Evolutionary conservation across 2,113 vertebrate genomes (phyloP), one percentile per base, ranked within the genome.

Genomic region (Recurvirostra avosetta): DNA sequence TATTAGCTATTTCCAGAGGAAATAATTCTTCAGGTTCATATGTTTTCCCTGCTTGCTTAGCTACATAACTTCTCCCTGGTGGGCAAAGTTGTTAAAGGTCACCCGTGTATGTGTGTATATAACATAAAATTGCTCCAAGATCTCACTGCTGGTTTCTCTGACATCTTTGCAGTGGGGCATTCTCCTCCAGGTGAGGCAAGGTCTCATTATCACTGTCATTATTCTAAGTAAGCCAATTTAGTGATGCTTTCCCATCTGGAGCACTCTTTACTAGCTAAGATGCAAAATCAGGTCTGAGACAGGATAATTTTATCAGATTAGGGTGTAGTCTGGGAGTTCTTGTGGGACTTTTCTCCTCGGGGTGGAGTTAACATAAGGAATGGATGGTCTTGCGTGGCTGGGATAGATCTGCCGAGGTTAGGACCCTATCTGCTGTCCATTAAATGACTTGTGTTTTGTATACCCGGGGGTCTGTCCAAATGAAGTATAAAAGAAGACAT

Each of bases 171-270:
- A 70, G 6, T 26, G 75, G 59, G 47, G 11, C 38, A 7, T 81
- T 72, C 76, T 80, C 61, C 79, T 92, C 11, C 61, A 93, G 94
- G 83, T 94, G 61, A 92, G 70, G 41, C 20, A 26, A 90, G 47
- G 61, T 62, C 91, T 96, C 85, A 40, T 95, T 88, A 91, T 43
- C 71, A 27, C 40, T 8, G 0, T 52, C 65, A 75, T 94, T 92
- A 89, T 67, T 67, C 55, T 47, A 61, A 89, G 52, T 2, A 71
- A 75, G 76, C 32, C 56, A 94, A 71, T 92, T 89, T 71, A 47
- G n/a, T 3, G 1, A 80, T 61, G 66, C 56, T 75, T 96, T 89
- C 80, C 94, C 80, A 91, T 86, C 80, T 92, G 95, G 86, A 95
- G 68, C 25, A 34, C 53, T 52, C 65, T 22, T 76, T 47, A 32